Base-by-base conservation (phyloP, 1,140 invertebrate species). In the Drosophila seguyi region DNA sequence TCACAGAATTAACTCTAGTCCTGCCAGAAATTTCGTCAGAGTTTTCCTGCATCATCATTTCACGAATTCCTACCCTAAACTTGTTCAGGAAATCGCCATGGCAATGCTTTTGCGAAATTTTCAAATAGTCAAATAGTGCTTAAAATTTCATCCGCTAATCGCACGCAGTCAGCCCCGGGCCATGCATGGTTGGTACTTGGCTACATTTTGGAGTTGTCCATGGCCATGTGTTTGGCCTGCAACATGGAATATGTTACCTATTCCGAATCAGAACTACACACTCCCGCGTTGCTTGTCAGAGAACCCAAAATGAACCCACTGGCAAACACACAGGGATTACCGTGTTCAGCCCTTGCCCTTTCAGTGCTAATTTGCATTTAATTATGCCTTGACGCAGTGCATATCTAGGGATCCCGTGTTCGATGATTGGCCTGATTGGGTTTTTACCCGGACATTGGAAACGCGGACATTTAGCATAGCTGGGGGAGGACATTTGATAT, bases 331-430 rank as follows among this genome's bases (percentile, higher is more conserved):
- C 11, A 60, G 18, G 18, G 8, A 38, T 20, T 29, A 29, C 22
- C 31, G 20, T 13, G 14, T 22, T 22, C 16, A 25, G 4, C 18
- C 13, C 59, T 20, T 45, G 50, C 14, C 36, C 56, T 14, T 6
- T 53, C 39, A 27, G 53, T 41, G 74, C 61, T 81, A 76, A 78
- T 86, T 74, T 81, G 78, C 82, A 81, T 81, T 81, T 81, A 80
- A 81, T 86, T 85, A 80, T 75, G 63, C 52, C 63, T 44, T 16
- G n/a, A 56, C 34, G 60, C 62, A 67, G 66, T 47, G 62, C 45
- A 53, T 50, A 61, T 60, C 56, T 38, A 57, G 25, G 52, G 13
- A 74, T 56, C 38, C 38, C 25, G 44, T n/a, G 27, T 10, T 18
- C 22, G 31, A 25, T 68, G 60, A 71, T 78, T 62, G 38, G 57